phyloP scores from a whole-genome alignment of 2,888 invertebrate genomes.

The Coleophora flavipennella region DNA sequence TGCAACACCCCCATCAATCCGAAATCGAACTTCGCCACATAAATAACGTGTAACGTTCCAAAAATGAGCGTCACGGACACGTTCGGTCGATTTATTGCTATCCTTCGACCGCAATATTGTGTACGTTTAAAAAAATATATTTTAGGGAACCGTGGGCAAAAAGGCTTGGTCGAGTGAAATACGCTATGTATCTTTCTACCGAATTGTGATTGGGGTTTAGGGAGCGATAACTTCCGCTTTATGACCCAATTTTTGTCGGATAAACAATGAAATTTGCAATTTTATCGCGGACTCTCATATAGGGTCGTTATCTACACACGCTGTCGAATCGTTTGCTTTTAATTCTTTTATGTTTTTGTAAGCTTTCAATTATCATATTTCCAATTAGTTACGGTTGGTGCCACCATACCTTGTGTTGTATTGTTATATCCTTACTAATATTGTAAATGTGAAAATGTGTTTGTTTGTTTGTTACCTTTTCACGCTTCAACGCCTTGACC shows the following conservation, averaged over 20 bases:
- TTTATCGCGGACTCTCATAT: conserved; percentile 34
- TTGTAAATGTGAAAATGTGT: no score
- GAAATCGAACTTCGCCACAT: conserved; percentile 20
- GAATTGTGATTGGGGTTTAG: conserved; percentile 63
- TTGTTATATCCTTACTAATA: no score
- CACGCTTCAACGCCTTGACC: no score
- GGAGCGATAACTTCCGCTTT: conserved; percentile 60
- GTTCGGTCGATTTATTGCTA: conserved; percentile 43
- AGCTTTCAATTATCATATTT: no score
- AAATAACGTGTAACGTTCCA: conserved; percentile 21
- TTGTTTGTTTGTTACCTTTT: no score
- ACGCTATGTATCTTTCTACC: conserved; percentile 51
- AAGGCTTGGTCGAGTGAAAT: conserved; percentile 36
- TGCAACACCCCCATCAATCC: neutral
- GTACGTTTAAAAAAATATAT: conserved; percentile 26
- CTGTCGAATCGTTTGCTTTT: conserved; percentile 19
- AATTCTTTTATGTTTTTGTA: conserved; percentile 8
- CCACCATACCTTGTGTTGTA: no score
- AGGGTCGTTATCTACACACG: conserved; percentile 28
- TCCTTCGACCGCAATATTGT: conserved; percentile 43
- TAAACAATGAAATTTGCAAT: conserved; percentile 62
- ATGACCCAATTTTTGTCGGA: conserved; percentile 60
- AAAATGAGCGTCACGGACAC: conserved; percentile 34
- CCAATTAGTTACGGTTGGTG: no score
- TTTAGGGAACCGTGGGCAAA: conserved; percentile 5